These are phyloP conservation scores for Drosophila lacertosa DNA, from an alignment of 1,140 invertebrate species.

Conservation along the genomic window DNA sequence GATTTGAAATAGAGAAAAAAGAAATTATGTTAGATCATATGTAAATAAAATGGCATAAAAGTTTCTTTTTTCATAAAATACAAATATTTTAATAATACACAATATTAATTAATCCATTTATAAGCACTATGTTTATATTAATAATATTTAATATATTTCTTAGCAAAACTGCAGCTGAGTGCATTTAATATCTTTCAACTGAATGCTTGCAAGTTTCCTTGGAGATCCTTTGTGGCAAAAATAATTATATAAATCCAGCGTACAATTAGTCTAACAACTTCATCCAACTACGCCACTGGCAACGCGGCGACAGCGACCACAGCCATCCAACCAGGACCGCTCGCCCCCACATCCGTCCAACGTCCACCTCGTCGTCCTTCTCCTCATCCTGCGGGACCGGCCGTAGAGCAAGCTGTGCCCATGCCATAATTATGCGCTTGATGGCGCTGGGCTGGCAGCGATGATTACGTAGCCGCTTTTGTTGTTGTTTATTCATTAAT, in stretches of 20 bases:
- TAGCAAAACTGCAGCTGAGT: background rate
- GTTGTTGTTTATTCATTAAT: conserved; percentile 80
- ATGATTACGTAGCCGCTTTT: conserved; percentile 69
- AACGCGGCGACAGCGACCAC: conserved; percentile 21
- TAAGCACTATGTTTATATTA: too few species aligned
- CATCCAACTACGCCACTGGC: conserved; percentile 41
- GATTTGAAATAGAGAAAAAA: background rate
- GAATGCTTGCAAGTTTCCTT: background rate
- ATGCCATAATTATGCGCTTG: conserved; percentile 75
- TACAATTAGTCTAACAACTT: conserved; percentile 24
- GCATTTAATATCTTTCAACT: background rate
- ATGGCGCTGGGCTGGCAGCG: conserved; percentile 73
- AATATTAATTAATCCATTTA: too few species aligned
- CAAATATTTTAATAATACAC: too few species aligned
- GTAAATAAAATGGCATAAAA: too few species aligned
- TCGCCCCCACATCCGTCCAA: conserved; percentile 38
- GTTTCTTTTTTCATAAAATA: too few species aligned
- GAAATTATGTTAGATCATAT: conserved; percentile 22
- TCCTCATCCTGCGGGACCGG: background rate
- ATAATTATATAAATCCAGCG: conserved; percentile 17
- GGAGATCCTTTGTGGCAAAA: conserved; percentile 5
- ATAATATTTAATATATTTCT: background rate
- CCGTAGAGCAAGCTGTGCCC: conserved; percentile 15
- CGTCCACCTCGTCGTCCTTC: conserved; percentile 4
- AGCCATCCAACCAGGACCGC: conserved; percentile 36